Conservation (phyloP, 2,888 invertebrate genomes). For the Tethea ocularis region DNA sequence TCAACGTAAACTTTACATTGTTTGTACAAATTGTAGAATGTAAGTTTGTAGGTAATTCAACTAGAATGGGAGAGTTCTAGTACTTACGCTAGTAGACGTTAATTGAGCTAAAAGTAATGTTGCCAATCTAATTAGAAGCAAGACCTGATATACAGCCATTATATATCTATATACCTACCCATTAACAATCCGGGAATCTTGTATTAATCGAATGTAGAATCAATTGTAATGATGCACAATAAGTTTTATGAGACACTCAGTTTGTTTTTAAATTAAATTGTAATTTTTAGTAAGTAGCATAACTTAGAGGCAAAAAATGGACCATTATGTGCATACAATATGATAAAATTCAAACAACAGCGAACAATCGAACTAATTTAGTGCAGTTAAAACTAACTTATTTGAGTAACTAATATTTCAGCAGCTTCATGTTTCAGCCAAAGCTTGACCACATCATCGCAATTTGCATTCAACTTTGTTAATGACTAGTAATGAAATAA, state of each 20-base stretch:
- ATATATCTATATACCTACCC: no score
- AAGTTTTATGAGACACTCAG: no score
- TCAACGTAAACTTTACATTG: slow-evolving; percentile 1
- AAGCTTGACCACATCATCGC: slow-evolving; percentile 10
- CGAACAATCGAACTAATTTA: not conserved
- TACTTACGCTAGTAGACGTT: slow-evolving; percentile 32
- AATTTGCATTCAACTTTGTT: slow-evolving; percentile 28
- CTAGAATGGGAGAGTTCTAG: slow-evolving; percentile 14
- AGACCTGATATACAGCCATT: not conserved
- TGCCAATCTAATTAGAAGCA: slow-evolving; percentile 31
- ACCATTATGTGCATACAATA: not conserved
- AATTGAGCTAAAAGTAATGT: slow-evolving; percentile 36
- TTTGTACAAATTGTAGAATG: slow-evolving; percentile 1
- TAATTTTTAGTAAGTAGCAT: no score
- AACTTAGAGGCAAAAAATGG: no score
- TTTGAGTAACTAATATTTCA: slow-evolving; percentile 11
- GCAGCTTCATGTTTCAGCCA: not conserved
- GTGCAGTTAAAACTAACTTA: slow-evolving; percentile 1
- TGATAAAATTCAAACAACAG: not conserved
- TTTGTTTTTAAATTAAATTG: no score
- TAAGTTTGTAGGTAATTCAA: slow-evolving; percentile 15
- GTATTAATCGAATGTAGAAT: not conserved
- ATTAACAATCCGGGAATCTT: slow-evolving; percentile 12
- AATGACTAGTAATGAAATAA: slow-evolving; percentile 39
- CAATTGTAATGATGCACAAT: not conserved